Evolutionary conservation across 2,113 vertebrate genomes (phyloP).

Genomic region (Aythya baeri): DNA sequence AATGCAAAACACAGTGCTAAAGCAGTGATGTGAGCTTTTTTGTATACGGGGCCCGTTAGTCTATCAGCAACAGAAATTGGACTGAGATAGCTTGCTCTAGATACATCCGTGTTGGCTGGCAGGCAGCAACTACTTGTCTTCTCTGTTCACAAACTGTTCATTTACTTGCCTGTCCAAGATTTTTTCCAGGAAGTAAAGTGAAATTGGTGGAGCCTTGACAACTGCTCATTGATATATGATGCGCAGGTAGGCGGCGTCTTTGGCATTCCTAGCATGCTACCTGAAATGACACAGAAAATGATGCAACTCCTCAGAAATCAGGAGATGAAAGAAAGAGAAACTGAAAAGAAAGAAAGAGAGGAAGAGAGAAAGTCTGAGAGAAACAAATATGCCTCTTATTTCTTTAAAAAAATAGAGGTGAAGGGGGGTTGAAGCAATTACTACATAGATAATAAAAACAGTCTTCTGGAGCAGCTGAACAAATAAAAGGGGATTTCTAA

Average conservation of each 20-base stretch:
- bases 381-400: not conserved
- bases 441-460: not conserved
- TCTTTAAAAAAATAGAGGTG: not conserved
- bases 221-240: not conserved
- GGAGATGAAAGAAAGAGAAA: not conserved
- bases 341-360: no score
- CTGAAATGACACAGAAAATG: not conserved
- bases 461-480: not conserved
- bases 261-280: not conserved
- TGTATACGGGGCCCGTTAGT: not conserved
- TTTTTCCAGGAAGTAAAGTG: not conserved
- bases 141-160: not conserved
- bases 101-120: not conserved
- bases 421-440: not conserved
- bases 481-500: not conserved
- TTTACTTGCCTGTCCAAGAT: not conserved
- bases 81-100: not conserved
- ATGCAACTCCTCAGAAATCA: not conserved
- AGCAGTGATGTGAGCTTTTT: not conserved
- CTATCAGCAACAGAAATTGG: not conserved
- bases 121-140: not conserved
- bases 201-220: not conserved
- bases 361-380: no score
- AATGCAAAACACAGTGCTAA: not conserved
- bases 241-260: rapidly evolving